Percentiles rank a stretch among this genome's conserved stretches.
These are phyloP conservation scores for Festucalex cinctus DNA, from an alignment of 2,113 vertebrate species.

Conservation along the genomic window DNA sequence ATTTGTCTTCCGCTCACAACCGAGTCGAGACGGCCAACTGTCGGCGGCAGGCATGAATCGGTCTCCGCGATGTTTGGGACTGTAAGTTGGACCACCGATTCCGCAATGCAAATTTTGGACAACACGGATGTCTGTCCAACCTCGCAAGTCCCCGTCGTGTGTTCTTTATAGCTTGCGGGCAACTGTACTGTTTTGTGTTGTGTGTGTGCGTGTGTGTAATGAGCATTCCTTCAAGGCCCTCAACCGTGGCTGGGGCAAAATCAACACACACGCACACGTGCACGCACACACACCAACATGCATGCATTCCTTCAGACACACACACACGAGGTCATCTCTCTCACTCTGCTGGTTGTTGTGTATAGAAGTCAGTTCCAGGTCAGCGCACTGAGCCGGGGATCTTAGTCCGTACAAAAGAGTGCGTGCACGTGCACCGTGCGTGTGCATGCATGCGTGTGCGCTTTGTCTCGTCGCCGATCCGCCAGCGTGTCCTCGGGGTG, in stretches of 20 bases:
- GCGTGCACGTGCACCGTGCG: background rate
- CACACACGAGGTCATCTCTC: slow-evolving; percentile 53
- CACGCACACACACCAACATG: slow-evolving; percentile 43
- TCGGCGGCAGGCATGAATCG: too few relatives aligned
- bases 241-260: slow-evolving; percentile 55
- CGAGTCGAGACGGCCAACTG: slow-evolving; percentile 54
- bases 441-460: slow-evolving; percentile 14
- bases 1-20: slow-evolving; percentile 59
- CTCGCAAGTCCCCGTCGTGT: slow-evolving; percentile 34
- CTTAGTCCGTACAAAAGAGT: slow-evolving; percentile 55
- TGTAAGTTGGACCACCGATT: too few relatives aligned
- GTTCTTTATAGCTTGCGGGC: slow-evolving; percentile 57
- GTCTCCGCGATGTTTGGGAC: slow-evolving; percentile 24
- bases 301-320: background rate
- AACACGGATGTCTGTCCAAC: too few relatives aligned
- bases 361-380: slow-evolving; percentile 71
- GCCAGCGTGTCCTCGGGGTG: slow-evolving; percentile 32
- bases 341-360: slow-evolving; percentile 67
- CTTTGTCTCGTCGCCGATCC: slow-evolving; percentile 24
- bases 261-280: slow-evolving; percentile 54
- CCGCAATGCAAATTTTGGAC: too few relatives aligned
- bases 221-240: slow-evolving; percentile 60
- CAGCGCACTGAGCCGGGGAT: slow-evolving; percentile 59
- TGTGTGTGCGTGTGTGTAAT: slow-evolving; percentile 45
- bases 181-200: slow-evolving; percentile 47